These are phyloP conservation scores for Labroides dimidiatus DNA, from an alignment of 2,797 vertebrate species.

Conservation along the genomic window DNA sequence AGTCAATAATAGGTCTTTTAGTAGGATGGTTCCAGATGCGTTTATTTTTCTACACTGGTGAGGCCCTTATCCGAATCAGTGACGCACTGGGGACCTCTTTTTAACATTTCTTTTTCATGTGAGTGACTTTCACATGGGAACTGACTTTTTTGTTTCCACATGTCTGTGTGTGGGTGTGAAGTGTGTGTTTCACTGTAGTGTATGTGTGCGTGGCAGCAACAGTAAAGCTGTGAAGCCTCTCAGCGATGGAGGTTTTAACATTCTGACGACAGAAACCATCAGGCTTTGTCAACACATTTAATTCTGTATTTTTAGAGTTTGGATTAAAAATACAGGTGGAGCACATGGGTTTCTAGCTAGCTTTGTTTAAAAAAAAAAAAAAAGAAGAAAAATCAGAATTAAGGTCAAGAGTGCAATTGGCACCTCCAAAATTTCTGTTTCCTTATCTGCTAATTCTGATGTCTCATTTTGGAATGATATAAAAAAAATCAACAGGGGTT, in stretches of 20 bases:
- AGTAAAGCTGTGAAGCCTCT: constrained; percentile 35
- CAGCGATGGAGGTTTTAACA: constrained; percentile 15
- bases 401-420: background rate
- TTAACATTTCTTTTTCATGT: too few relatives aligned
- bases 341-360: too few relatives aligned
- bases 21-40: background rate
- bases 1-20: too few relatives aligned
- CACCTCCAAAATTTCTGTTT: background rate
- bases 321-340: too few relatives aligned
- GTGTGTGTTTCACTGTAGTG: constrained; percentile 19
- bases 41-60: background rate
- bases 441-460: background rate
- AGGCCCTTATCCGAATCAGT: background rate
- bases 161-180: constrained; percentile 38
- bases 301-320: background rate
- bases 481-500: background rate
- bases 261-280: constrained; percentile 9
- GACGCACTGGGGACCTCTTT: background rate
- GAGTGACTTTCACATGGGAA: too few relatives aligned
- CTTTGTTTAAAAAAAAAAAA: background rate
- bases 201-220: constrained; percentile 26
- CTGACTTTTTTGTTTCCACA: too few relatives aligned
- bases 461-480: background rate
- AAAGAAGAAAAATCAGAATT: background rate
- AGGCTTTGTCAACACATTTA: too few relatives aligned